Conservation (phyloP, 1,140 invertebrate species). For the Heliconius nattereri region DNA sequence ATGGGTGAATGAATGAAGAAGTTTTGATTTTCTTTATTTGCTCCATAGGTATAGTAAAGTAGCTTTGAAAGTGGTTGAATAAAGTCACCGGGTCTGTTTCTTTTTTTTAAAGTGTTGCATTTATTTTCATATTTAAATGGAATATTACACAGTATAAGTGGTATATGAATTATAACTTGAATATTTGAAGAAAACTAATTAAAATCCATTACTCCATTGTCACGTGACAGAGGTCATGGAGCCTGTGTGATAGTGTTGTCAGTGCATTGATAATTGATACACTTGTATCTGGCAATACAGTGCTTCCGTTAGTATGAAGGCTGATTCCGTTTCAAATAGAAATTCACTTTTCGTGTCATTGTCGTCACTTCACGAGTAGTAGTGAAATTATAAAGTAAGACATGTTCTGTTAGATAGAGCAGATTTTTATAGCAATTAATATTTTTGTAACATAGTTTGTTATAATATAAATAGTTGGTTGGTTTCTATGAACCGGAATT, state of each 20-base stretch:
- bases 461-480: slow-evolving; percentile 16
- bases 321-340: slow-evolving; percentile 17
- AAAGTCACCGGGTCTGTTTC: no score
- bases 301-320: slow-evolving; percentile 16
- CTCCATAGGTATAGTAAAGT: no score
- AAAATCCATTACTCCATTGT: neutral
- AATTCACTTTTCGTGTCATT: neutral
- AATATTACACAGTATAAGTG: no score
- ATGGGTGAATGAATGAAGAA: no score
- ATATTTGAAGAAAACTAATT: neutral
- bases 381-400: neutral
- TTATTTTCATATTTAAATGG: no score
- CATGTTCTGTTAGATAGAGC: slow-evolving; percentile 6
- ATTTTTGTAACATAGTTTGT: slow-evolving; percentile 21
- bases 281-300: neutral
- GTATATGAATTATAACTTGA: neutral
- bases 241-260: slow-evolving; percentile 1
- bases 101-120: no score
- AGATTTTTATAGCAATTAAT: slow-evolving; percentile 20
- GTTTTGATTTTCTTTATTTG: no score
- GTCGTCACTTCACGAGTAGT: neutral
- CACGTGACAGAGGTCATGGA: neutral
- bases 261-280: neutral
- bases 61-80: no score
- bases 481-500: neutral